Base-by-base conservation (phyloP, 2,113 vertebrate genomes). In the Oreochromis tanganicae region DNA sequence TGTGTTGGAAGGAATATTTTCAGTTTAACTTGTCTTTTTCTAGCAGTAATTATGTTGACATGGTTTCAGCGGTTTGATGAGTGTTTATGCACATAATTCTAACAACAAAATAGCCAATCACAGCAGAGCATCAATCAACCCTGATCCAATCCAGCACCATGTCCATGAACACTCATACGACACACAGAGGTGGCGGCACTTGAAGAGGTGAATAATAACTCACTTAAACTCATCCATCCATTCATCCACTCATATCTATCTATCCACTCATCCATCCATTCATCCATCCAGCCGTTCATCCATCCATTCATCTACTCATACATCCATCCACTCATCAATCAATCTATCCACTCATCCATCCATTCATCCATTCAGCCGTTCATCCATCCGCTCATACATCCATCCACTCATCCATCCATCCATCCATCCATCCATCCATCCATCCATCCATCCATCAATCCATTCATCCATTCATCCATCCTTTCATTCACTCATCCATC, bases 301-400 rank as follows among this genome's bases (percentile, higher is more conserved):
- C 29, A 29, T 29, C 29, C 27, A 27, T 24, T 24, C 24, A 24
- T 24, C 24, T 24, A 24, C 27, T 27, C 27, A 27, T 27, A 27
- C 27, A 27, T 27, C 27, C 27, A 21, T 54, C 19, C 9, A 12
- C 19, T 4, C 48, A 52, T 4, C 9, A 9, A 38, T 10, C 21
- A 24, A 2, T 5, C 5, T 24, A 32, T 32, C 5, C 29, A 32
- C 32, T 9, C 1, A 4, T 50, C 16, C 16, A 50, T 50, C 2
- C 12, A 2, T 48, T 16, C 13, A 6, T 46, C 5, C 9, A 4
- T 36, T 7, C 29, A 6, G 2, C 29, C 5, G 1, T 32, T 2
- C 29, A 32, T 32, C 5, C 32, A 32, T 32, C 24, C 24, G 24
- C 24, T 5, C 29, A 6, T 32, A 4, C 29, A 29, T 29, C 4